These are phyloP conservation scores for Peromyscus melanophrys DNA, from an alignment of 2,797 vertebrate species.

Conservation along the genomic window DNA sequence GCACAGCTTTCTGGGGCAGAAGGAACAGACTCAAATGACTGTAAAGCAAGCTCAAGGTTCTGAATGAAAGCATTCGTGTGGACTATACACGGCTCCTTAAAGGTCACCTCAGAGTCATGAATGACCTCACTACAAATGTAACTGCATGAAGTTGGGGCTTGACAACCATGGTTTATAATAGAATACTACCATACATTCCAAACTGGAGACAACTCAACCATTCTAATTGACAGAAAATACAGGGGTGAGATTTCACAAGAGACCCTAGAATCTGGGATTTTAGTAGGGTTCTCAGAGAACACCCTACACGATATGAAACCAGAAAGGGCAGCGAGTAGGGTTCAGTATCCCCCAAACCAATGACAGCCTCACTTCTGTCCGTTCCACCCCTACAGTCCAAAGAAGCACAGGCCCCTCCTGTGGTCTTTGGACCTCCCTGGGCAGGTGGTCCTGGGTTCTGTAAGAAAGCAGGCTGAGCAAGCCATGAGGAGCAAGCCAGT, in stretches of 20 bases:
- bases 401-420: not conserved
- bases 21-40: not conserved
- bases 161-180: not conserved
- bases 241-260: not conserved
- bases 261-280: not conserved
- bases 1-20: not conserved
- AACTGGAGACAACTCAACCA: constrained; percentile 30
- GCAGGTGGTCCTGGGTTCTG: not conserved
- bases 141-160: not conserved
- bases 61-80: not conserved
- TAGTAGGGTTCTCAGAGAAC: not conserved
- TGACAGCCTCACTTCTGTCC: not conserved
- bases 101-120: not conserved
- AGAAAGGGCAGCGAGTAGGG: not conserved
- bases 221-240: not conserved
- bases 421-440: not conserved
- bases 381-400: not conserved
- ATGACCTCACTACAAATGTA: not conserved
- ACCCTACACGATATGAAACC: not conserved
- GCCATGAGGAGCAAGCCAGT: not conserved
- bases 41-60: not conserved
- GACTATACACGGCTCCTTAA: not conserved
- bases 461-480: not conserved
- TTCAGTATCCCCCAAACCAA: not conserved
- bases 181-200: not conserved